Evolutionary conservation across 2,888 invertebrate genomes (phyloP), one percentile per base, ranked within the genome.

Genomic region (Amphimallon solstitiale): DNA sequence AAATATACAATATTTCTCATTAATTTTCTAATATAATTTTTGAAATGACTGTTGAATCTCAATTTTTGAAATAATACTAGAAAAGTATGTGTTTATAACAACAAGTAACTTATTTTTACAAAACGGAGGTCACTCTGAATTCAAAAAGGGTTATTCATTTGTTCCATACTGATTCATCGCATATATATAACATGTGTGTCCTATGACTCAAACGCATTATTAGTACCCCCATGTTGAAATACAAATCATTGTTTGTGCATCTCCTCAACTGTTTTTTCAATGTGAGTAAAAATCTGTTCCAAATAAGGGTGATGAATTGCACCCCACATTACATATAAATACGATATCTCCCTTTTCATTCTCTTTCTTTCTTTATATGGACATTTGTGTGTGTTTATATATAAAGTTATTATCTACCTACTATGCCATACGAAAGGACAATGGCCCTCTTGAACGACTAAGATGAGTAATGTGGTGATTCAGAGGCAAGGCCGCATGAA

Each of bases 391-490:
- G 40, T 54, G 21, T 35, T n/a, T n/a, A n/a, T n/a, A n/a, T 35
- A 34, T 5, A 23, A 4, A 4, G 3, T 23, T 21, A 63, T 54
- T 63, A 52, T 45, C 34, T 38, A 74, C 73, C 70, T 68, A 76
- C 9, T 40, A 40, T 19, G 76, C 9, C 23, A 40, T 19, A 14
- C 7, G 7, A 56, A 56, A 56, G 78, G 75, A 74, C 78, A 79
- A 77, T 76, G 78, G 78, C 78, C 79, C 78, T 78, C 75, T 71
- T 78, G 78, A 79, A 78, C 78, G 74, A 77, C 74, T 76, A 68
- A 74, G 79, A 80, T 81, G 80, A 81, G 80, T 81, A 81, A 81
- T 78, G 73, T 74, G 72, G 71, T 79, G 79, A 79, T 77, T 79
- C 80, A 80, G 80, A 79, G 77, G 74, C 79, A 80, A 80, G 80